Conservation (phyloP, 2,888 invertebrate species). For the Perizoma flavofasciatum region DNA sequence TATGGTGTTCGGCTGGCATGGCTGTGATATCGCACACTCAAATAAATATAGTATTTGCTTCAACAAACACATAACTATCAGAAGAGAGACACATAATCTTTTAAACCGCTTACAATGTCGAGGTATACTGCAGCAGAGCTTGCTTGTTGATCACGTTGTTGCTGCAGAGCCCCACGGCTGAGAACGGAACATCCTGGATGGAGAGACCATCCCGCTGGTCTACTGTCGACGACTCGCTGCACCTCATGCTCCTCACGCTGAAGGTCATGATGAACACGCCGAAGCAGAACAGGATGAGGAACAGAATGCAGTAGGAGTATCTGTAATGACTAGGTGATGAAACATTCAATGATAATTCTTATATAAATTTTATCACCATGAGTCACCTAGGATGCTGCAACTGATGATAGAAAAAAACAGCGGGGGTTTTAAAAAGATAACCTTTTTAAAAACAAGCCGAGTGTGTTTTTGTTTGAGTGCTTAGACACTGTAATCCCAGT, state of each 20-base stretch:
- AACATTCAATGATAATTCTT: neutral
- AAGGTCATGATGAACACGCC: neutral
- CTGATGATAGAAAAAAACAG: too few species aligned
- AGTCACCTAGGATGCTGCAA: too few species aligned
- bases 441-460: too few species aligned
- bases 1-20: too few species aligned
- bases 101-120: conserved; percentile 15
- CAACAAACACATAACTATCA: too few species aligned
- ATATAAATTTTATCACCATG: too few species aligned
- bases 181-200: conserved; percentile 71
- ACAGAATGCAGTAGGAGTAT: neutral
- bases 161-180: conserved; percentile 83
- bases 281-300: conserved; percentile 1
- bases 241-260: neutral
- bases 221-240: conserved; percentile 13
- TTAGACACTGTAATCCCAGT: too few species aligned
- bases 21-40: too few species aligned
- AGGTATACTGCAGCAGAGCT: conserved; percentile 9
- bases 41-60: too few species aligned
- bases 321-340: neutral
- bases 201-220: conserved; percentile 1
- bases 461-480: too few species aligned
- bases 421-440: too few species aligned
- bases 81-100: too few species aligned
- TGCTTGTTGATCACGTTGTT: conserved; percentile 17